Base-by-base conservation (phyloP, 2,888 invertebrate genomes). In the Lasioglossum lativentre region DNA sequence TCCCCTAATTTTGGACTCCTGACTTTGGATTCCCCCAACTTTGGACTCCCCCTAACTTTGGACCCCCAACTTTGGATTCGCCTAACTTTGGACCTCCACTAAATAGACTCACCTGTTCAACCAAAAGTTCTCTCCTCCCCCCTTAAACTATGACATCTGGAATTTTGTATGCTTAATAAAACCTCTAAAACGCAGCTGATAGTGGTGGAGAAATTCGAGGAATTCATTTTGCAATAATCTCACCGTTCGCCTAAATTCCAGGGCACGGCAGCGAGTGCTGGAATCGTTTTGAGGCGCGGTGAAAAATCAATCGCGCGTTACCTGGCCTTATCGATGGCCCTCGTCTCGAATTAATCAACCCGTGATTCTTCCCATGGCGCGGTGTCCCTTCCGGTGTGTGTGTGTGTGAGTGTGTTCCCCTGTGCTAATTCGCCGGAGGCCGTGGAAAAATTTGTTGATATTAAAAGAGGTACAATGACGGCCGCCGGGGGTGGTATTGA, bases 401-500 rank as follows among this genome's bases (percentile, higher is more conserved):
- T n/a, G n/a, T n/a, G n/a, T n/a, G n/a, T n/a, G n/a, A n/a, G n/a
- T n/a, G n/a, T 23, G 23, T 40, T 52, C 42, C 40, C 14, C 27
- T 19, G 42, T 8, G 76, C 40, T 52, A 68, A 76, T 56, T 76
- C 42, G 47, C 27, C 30, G 66, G 47, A 12, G 47, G 34, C 19
- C 52, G 27, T 34, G 79, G 68, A n/a, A 56, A 68, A 79, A 68
- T 30, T 30, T 73, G 68, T 79, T 52, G 73, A 72, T 77, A 71
- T 76, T 23, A 76, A 63, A 66, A 78, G 27, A 23, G 42, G 56
- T 14, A 42, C 56, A 38, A 70, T 56, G 14, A 70, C 16, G 56
- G 27, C n/a, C 38, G 27, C 16, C n/a, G 30, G 40, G 74, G 86
- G 82, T 78, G 76, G 84, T 72, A 85, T 83, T 79, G 83, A 85